These are phyloP conservation scores for Callosobruchus maculatus DNA, from an alignment of 2,888 invertebrate genomes.

Conservation along the genomic window DNA sequence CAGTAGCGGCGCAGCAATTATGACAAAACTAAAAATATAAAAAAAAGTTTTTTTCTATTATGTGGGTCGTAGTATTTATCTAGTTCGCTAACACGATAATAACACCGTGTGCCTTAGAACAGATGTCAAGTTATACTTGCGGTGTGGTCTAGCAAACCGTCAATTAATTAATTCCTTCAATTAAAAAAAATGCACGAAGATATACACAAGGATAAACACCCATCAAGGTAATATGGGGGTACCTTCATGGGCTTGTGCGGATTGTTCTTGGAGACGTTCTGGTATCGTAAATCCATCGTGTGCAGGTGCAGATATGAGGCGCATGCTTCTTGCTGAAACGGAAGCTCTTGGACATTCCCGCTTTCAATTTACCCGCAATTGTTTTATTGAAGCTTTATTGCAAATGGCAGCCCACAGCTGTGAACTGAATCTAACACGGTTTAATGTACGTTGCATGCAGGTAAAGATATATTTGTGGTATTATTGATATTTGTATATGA, in stretches of 20 bases:
- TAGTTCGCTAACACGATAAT: too few species aligned
- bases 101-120: not conserved
- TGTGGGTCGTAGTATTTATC: too few species aligned
- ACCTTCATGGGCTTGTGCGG: not conserved
- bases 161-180: not conserved
- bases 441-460: not conserved
- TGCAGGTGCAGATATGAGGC: not conserved
- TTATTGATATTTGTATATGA: too few species aligned
- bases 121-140: not conserved
- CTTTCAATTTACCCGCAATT: not conserved
- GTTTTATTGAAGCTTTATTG: not conserved
- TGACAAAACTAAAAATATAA: too few species aligned
- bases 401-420: not conserved
- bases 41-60: too few species aligned
- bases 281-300: not conserved
- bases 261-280: not conserved
- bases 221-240: not conserved
- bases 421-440: not conserved
- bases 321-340: not conserved
- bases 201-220: not conserved
- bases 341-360: not conserved
- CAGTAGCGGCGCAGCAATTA: too few species aligned
- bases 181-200: not conserved
- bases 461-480: not conserved
- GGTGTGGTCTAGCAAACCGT: not conserved